Base-by-base conservation (phyloP, 2,888 invertebrate species). In the Lycaena phlaeas region DNA sequence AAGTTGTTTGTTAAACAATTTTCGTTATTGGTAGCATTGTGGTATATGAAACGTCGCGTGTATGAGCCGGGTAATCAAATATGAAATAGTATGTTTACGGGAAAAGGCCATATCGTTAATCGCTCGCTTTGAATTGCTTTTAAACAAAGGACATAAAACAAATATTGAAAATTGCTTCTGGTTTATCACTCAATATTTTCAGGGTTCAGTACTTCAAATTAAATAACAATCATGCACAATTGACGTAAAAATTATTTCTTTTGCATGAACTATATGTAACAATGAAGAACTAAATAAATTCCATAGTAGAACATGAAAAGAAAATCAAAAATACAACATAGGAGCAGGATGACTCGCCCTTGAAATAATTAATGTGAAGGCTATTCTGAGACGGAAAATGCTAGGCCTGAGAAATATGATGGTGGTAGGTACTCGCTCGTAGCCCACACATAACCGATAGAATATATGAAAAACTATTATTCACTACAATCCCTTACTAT, bases 141-240 rank as follows among this genome's bases (percentile, higher is more conserved):
- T 34, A 34, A 34, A 34, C 34, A 34, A 34, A 22, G 34, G 18
- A 34, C 34, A 34, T 34, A 22, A 7, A 29, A 34, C 34, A 34
- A 34, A 34, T 34, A 34, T 34, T 34, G 22, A 22, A 34, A 22
- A 22, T 22, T 22, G 22, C 22, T 22, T 22, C 22, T 18, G 12
- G 34, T 22, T 22, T 14, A 18, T 34, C 10, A 22, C 22, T 18
- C 12, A 18, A 11, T n/a, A 6, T 27, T 22, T 34, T 34, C 22
- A 34, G 22, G 34, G 34, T 34, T 15, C 34, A 12, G 12, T 9
- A 6, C 5, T 2, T 22, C 5, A 22, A 22, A 9, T 5, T 2
- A 34, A 22, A 12, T 22, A 18, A 18, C 5, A 11, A 7, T 30
- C 15, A 10, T 2, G n/a, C 5, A 3, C 7, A 27, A 4, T n/a